phyloP scores from a whole-genome alignment of 2,113 vertebrate species.

The Psephotus haematonotus region DNA sequence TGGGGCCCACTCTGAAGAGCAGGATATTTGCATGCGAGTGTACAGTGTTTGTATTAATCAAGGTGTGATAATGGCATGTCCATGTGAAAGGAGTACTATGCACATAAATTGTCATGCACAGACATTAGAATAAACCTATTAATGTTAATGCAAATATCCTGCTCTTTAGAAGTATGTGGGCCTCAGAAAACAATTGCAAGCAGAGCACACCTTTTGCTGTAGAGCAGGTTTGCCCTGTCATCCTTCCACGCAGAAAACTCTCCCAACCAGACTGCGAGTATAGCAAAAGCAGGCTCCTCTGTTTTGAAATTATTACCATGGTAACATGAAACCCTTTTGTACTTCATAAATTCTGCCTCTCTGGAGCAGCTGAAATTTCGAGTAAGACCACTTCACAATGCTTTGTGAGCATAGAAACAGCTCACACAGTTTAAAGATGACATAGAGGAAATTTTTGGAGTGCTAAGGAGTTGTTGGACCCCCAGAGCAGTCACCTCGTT shows the following conservation, averaged over 20 bases:
- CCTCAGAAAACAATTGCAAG: neutral
- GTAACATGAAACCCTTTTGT: neutral
- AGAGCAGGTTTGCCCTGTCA: conserved; percentile 48
- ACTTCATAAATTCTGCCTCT: neutral
- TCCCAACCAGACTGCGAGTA: neutral
- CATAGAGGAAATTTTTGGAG: neutral
- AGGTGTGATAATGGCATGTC: conserved; percentile 42
- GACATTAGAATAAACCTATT: conserved; percentile 31
- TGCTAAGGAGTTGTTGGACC: neutral
- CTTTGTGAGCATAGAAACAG: neutral
- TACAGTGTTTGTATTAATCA: conserved; percentile 24
- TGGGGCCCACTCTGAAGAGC: conserved; percentile 34
- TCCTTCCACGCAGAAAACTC: neutral
- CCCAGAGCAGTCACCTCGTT: neutral
- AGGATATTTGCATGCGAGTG: conserved; percentile 19
- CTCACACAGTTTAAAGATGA: neutral
- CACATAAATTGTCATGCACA: conserved; percentile 43
- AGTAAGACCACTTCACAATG: neutral
- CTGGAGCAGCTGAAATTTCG: neutral
- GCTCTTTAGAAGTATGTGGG: conserved; percentile 30
- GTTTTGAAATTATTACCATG: neutral
- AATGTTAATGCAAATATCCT: conserved; percentile 43
- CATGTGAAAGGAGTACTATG: conserved; percentile 41
- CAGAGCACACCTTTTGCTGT: conserved; percentile 29
- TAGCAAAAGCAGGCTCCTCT: neutral